Evolutionary conservation across 2,797 vertebrate genomes (phyloP).

Genomic region (Lacerta viridis): DNA sequence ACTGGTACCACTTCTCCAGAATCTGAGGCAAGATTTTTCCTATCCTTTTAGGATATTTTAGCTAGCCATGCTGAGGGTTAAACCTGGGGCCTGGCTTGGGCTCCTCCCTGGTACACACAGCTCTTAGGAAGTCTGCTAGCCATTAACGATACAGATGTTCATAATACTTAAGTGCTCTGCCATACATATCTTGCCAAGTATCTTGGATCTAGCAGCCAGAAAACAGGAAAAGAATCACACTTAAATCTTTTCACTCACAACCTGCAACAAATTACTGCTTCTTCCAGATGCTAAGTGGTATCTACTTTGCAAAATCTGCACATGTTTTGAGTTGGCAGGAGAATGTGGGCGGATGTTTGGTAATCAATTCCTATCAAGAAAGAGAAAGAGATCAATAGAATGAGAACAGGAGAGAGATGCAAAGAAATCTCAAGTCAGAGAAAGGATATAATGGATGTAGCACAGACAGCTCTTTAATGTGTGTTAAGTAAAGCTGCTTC

Average conservation of each 20-base stretch:
- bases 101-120: neutral
- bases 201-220: neutral
- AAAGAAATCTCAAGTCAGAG: neutral
- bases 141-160: neutral
- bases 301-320: neutral
- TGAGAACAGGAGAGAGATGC: neutral
- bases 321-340: neutral
- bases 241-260: neutral
- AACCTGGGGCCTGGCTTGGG: neutral
- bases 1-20: neutral
- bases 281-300: neutral
- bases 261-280: constrained; percentile 5
- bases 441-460: neutral
- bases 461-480: neutral
- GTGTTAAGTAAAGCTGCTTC: neutral
- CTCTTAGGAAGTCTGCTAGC: neutral
- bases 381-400: neutral
- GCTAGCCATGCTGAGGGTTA: neutral
- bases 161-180: neutral
- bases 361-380: constrained; percentile 13
- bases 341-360: neutral
- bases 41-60: neutral
- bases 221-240: neutral
- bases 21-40: no score
- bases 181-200: neutral